phyloP scores from a whole-genome alignment of 92 coral and sea anemone species.

The Umimayanthus chanpuru region DNA sequence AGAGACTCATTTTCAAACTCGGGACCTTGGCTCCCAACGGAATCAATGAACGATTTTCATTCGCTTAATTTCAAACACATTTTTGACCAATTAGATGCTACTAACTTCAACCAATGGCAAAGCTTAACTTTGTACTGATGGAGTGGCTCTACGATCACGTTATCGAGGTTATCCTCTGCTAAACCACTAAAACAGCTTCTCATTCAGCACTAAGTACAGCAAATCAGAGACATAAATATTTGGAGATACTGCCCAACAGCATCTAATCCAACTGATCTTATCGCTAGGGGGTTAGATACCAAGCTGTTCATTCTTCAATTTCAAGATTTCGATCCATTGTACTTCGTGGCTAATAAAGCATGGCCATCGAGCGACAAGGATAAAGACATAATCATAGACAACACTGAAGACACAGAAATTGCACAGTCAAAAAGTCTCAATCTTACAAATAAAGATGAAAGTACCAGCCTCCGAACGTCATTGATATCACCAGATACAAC shows the following conservation, averaged over 20 bases:
- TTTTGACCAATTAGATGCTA: no score
- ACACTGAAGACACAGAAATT: slow-evolving; percentile 12
- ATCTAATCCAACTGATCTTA: slow-evolving; percentile 58
- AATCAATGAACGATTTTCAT: no score
- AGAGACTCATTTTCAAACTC: no score
- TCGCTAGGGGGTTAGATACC: slow-evolving; percentile 55
- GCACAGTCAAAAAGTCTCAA: slow-evolving; percentile 32
- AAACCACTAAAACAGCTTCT: slow-evolving; percentile 45
- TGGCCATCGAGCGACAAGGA: slow-evolving; percentile 46
- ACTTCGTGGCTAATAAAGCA: slow-evolving; percentile 46
- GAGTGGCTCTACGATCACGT: slow-evolving; percentile 40
- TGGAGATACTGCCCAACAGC: slow-evolving; percentile 57
- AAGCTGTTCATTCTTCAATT: slow-evolving; percentile 37
- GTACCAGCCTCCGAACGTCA: slow-evolving; percentile 39
- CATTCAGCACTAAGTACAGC: slow-evolving; percentile 47
- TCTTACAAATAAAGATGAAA: slow-evolving; percentile 25
- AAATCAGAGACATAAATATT: slow-evolving; percentile 29
- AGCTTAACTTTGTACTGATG: no score
- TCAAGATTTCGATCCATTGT: slow-evolving; percentile 44
- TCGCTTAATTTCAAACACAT: no score
- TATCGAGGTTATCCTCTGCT: slow-evolving; percentile 29
- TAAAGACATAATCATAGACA: slow-evolving; percentile 36
- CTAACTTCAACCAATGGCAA: no score
- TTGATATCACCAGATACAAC: slow-evolving; percentile 54
- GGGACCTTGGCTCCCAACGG: no score